phyloP scores from a whole-genome alignment of 2,888 invertebrate species.

The Tachina lurida region DNA sequence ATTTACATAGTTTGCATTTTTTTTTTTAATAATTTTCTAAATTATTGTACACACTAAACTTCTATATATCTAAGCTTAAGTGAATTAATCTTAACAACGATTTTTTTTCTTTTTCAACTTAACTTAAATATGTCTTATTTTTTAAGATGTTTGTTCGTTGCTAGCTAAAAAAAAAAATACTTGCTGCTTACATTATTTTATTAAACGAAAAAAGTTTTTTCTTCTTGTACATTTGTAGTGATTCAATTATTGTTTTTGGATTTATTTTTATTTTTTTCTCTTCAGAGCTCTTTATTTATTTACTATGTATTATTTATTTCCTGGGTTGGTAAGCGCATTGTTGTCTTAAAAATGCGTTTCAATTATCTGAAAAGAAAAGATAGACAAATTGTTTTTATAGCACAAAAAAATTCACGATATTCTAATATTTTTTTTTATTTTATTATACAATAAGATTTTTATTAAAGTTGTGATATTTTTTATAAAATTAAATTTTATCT shows the following conservation, averaged over 20 bases:
- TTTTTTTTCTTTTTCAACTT: neutral
- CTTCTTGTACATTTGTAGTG: slow-evolving; percentile 28
- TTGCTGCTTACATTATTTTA: neutral
- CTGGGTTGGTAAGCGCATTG: slow-evolving; percentile 28
- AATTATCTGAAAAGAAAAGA: slow-evolving; percentile 76
- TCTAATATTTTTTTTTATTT: too few relatives aligned
- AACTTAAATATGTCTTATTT: neutral
- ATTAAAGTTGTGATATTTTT: too few relatives aligned
- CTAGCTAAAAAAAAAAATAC: slow-evolving; percentile 27
- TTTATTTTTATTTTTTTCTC: neutral
- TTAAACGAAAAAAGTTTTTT: neutral
- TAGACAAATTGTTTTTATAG: neutral
- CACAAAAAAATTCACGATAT: neutral
- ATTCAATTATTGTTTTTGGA: slow-evolving; percentile 13
- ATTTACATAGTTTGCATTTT: neutral
- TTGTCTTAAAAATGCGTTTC: slow-evolving; percentile 78
- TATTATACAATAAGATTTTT: too few relatives aligned
- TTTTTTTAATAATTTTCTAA: neutral
- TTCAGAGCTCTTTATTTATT: neutral
- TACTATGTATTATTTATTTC: slow-evolving; percentile 1
- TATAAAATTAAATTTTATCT: too few relatives aligned
- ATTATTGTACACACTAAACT: slow-evolving; percentile 11
- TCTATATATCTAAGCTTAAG: neutral
- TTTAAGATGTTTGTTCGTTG: slow-evolving; percentile 53
- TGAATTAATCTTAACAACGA: neutral